Conservation (phyloP, 2,113 vertebrate genomes). For the Brachyhypopomus gauderio region DNA sequence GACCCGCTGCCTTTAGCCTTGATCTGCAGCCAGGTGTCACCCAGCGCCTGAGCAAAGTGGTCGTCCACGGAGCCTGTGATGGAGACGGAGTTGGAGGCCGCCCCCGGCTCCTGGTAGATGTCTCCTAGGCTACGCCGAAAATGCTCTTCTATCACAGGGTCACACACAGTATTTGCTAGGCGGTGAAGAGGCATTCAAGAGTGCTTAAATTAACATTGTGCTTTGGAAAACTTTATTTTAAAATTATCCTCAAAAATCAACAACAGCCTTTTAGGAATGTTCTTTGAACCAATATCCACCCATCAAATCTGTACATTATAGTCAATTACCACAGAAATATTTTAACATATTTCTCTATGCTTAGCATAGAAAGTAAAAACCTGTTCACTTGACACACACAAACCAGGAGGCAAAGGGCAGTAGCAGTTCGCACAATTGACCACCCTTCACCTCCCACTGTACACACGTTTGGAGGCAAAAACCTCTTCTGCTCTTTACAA, state of each 20-base stretch:
- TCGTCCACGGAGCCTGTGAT: constrained; percentile 97
- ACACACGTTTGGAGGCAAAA: too few species aligned
- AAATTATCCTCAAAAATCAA: background rate
- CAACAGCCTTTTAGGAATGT: background rate
- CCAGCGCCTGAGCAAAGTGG: constrained; percentile 98
- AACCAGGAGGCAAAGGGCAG: too few species aligned
- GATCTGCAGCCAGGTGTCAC: constrained; percentile 96
- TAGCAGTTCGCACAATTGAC: too few species aligned
- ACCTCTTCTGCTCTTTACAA: too few species aligned
- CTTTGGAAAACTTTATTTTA: background rate
- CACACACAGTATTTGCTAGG: constrained; percentile 84
- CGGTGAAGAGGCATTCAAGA: background rate
- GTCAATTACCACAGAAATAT: too few species aligned
- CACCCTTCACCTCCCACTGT: too few species aligned
- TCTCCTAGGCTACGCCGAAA: constrained; percentile 97
- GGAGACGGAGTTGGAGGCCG: constrained; percentile 92
- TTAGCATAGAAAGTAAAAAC: too few species aligned
- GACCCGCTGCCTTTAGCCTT: constrained; percentile 89
- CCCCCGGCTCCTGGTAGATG: constrained; percentile 96
- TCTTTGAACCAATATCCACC: too few species aligned
- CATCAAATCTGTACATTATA: too few species aligned
- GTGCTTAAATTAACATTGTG: background rate
- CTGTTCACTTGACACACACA: too few species aligned
- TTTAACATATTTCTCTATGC: too few species aligned
- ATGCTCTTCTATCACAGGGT: constrained; percentile 97